A percentile compares a stretch with the other conserved stretches of the same genome.
Conservation (phyloP, 2,888 invertebrate genomes). For the Caenorhabditis sp. region DNA sequence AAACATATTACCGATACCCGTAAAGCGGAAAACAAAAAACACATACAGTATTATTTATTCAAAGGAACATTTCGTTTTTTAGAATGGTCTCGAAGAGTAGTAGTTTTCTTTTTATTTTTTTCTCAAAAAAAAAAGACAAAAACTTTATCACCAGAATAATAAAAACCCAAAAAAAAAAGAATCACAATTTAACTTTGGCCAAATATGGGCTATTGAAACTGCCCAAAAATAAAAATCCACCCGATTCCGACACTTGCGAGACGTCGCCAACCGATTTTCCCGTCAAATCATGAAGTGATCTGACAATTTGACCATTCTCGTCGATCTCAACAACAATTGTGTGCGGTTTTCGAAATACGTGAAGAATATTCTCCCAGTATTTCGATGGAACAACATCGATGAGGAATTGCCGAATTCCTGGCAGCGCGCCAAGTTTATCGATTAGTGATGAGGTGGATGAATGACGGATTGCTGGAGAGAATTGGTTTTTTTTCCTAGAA, state of each 20-base stretch:
- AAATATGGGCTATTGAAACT: conserved; percentile 59
- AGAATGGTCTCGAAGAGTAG: too few relatives aligned
- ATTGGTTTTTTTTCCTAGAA: not conserved
- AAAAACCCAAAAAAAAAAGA: too few relatives aligned
- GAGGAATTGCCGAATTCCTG: conserved; percentile 52
- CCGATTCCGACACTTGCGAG: conserved; percentile 59
- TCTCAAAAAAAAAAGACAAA: too few relatives aligned
- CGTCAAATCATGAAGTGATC: conserved; percentile 59
- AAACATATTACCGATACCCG: too few relatives aligned
- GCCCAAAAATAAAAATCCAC: conserved; percentile 58
- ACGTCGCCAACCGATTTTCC: conserved; percentile 57
- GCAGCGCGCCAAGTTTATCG: conserved; percentile 47
- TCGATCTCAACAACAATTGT: conserved; percentile 59
- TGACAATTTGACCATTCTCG: conserved; percentile 53
- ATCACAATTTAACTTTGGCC: conserved; percentile 46
- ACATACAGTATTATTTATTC: too few relatives aligned
- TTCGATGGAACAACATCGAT: conserved; percentile 38
- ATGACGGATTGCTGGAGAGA: conserved; percentile 10
- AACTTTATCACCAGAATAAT: too few relatives aligned
- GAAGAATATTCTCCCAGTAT: conserved; percentile 44
- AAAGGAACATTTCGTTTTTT: too few relatives aligned
- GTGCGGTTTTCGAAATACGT: conserved; percentile 52
- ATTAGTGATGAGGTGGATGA: conserved; percentile 27
- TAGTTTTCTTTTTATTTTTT: too few relatives aligned
- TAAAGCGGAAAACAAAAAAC: too few relatives aligned